phyloP scores from a whole-genome alignment of 2,797 vertebrate species.

The Crax fasciolata region DNA sequence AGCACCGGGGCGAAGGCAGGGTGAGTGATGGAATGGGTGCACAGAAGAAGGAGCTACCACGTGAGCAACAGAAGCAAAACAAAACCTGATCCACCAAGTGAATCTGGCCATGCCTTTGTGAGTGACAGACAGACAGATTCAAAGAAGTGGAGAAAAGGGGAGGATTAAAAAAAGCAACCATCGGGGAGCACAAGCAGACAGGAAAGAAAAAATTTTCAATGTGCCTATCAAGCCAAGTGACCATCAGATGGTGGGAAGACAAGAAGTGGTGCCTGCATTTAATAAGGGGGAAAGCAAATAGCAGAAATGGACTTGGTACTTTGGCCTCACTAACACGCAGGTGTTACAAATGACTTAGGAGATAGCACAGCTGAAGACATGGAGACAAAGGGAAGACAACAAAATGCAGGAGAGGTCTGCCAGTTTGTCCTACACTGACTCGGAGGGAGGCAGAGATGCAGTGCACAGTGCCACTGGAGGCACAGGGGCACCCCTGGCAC shows the following conservation, averaged over 20 bases:
- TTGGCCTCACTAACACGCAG: neutral
- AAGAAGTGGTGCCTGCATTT: neutral
- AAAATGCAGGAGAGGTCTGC: neutral
- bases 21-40: neutral
- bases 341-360: neutral
- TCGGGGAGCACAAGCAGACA: neutral
- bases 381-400: neutral
- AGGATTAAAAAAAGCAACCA: neutral
- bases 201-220: neutral
- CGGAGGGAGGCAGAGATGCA: too few species aligned
- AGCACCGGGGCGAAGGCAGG: neutral
- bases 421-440: neutral
- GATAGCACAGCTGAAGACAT: neutral
- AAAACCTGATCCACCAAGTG: neutral
- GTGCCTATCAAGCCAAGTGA: neutral
- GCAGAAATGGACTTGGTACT: neutral
- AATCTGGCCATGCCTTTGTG: constrained; percentile 1
- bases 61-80: constrained; percentile 31
- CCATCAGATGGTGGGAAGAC: neutral
- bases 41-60: neutral
- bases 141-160: neutral
- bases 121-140: neutral
- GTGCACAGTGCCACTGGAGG: accelerated
- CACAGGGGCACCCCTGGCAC: neutral
- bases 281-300: neutral